Evolutionary conservation across 2,797 vertebrate genomes (phyloP).

Genomic region (Gymnodraco acuticeps): DNA sequence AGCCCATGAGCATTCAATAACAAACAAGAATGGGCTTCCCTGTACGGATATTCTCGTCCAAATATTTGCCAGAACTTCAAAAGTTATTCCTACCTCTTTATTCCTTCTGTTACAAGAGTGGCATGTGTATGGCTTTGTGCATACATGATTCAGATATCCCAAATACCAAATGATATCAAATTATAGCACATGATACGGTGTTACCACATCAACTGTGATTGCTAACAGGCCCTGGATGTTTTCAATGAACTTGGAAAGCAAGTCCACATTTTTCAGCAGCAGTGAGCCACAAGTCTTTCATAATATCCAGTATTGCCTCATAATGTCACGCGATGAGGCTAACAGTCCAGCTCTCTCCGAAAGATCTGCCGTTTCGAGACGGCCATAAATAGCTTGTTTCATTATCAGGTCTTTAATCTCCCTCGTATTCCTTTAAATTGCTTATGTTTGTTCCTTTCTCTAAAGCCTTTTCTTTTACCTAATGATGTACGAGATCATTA

Average conservation of each 20-base stretch:
- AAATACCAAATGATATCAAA: conserved; percentile 58
- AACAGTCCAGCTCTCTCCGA: neutral
- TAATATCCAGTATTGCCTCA: conserved; percentile 61
- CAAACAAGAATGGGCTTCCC: conserved; percentile 40
- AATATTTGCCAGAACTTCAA: conserved; percentile 14
- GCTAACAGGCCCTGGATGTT: conserved; percentile 76
- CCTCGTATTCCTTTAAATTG: conserved; percentile 28
- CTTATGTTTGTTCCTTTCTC: conserved; percentile 47
- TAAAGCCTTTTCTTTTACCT: conserved; percentile 52
- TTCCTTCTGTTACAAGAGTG: conserved; percentile 10
- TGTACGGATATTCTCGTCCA: neutral
- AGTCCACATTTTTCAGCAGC: conserved; percentile 68
- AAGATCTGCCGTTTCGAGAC: conserved; percentile 26
- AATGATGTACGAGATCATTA: conserved; percentile 63
- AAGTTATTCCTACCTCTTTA: conserved; percentile 12
- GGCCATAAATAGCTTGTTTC: conserved; percentile 31
- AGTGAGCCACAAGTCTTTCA: conserved; percentile 67
- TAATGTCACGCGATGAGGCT: conserved; percentile 73
- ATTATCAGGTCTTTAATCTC: conserved; percentile 56
- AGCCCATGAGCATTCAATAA: conserved; percentile 12
- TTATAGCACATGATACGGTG: conserved; percentile 49
- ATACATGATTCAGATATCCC: conserved; percentile 44
- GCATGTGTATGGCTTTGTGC: conserved; percentile 28
- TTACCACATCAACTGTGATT: conserved; percentile 71
- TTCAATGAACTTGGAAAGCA: conserved; percentile 67